phyloP scores from a whole-genome alignment of 2,113 vertebrate genomes.

The Engystomops pustulosus region DNA sequence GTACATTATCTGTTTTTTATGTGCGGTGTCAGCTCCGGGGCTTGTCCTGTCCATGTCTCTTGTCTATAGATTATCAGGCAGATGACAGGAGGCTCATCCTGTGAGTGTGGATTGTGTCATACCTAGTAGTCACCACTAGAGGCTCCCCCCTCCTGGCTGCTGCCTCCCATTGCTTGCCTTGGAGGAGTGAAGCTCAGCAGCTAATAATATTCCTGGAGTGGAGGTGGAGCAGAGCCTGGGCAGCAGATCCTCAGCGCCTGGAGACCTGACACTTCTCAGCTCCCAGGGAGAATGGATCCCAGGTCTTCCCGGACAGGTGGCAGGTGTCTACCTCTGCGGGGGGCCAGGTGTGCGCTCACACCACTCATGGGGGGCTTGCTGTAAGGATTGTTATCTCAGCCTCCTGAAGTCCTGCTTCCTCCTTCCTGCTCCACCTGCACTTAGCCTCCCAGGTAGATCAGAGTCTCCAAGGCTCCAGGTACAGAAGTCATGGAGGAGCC shows the following conservation, averaged over 20 bases:
- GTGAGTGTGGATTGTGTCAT: neutral
- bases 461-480: slow-evolving; percentile 26
- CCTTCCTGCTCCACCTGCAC: slow-evolving; percentile 41
- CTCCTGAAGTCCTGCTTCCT: neutral
- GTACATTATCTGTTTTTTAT: no score
- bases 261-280: slow-evolving; percentile 52
- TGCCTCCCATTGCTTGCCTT: slow-evolving; percentile 49
- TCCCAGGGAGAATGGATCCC: slow-evolving; percentile 6
- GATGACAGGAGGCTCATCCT: neutral
- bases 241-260: slow-evolving; percentile 59
- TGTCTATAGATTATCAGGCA: neutral
- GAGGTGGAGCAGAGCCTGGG: slow-evolving; percentile 61
- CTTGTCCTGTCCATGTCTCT: no score
- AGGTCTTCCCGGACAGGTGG: slow-evolving; percentile 23
- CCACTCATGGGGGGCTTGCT: neutral
- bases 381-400: neutral
- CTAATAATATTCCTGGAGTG: slow-evolving; percentile 64
- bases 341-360: slow-evolving; percentile 50
- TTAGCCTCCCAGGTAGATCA: slow-evolving; percentile 38
- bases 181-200: slow-evolving; percentile 60
- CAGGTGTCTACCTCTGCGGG: slow-evolving; percentile 9
- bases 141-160: slow-evolving; percentile 27
- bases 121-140: slow-evolving; percentile 19
- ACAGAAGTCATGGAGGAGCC: slow-evolving; percentile 49
- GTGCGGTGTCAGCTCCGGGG: no score